Evolutionary conservation across 2,113 vertebrate genomes (phyloP).

Genomic region (Dromaius novaehollandiae): DNA sequence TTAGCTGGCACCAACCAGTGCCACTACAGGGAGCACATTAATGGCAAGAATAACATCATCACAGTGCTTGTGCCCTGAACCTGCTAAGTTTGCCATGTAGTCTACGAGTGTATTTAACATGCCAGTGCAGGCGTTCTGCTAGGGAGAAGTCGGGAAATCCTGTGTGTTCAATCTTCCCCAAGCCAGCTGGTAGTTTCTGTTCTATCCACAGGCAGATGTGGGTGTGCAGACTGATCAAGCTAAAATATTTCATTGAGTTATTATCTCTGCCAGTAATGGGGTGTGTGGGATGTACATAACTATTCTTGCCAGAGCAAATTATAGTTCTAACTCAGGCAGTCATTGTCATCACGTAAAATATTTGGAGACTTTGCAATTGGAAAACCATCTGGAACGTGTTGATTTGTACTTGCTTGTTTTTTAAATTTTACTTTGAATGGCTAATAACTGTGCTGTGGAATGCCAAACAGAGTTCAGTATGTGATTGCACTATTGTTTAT

Average conservation of each 20-base stretch:
- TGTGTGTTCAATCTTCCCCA: background rate
- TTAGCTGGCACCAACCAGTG: background rate
- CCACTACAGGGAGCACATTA: accelerated
- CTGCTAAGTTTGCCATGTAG: background rate
- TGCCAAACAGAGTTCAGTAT: background rate
- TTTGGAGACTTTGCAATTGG: background rate
- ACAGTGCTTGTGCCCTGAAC: accelerated
- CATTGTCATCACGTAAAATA: background rate
- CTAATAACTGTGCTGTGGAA: background rate
- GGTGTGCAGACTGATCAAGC: background rate
- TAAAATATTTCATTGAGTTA: background rate
- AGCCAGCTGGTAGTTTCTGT: background rate
- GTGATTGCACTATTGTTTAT: background rate
- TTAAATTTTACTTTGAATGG: background rate
- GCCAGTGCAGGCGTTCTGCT: background rate
- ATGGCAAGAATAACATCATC: background rate
- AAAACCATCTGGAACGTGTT: background rate
- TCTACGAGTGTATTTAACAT: background rate
- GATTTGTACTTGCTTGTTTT: background rate
- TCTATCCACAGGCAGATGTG: background rate
- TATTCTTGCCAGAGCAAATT: background rate
- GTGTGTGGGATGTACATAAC: background rate
- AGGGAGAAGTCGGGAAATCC: background rate
- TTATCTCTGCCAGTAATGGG: background rate
- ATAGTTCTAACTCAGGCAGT: background rate